Conservation (phyloP, 2,113 vertebrate species). For the Amphiprion ocellaris region DNA sequence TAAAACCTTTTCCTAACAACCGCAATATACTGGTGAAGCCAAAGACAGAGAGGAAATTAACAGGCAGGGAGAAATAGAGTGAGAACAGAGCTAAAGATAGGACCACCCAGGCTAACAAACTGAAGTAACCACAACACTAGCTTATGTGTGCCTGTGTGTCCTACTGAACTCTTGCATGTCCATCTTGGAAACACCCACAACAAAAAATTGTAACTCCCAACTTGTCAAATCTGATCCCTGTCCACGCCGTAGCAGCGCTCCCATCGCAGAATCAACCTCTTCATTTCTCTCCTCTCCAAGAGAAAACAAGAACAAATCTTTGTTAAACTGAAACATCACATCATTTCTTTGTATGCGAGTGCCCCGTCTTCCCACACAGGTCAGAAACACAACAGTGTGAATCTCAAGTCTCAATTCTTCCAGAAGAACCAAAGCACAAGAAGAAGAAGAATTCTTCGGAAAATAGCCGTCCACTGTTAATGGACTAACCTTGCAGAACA, state of each 20-base stretch:
- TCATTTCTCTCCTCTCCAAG: constrained; percentile 58
- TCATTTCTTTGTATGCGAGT: constrained; percentile 60
- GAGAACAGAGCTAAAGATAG: constrained; percentile 49
- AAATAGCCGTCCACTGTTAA: constrained; percentile 30
- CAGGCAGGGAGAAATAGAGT: constrained; percentile 22
- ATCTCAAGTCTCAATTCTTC: constrained; percentile 59
- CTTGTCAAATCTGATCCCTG: constrained; percentile 35
- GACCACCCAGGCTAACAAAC: constrained; percentile 63
- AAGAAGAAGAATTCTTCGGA: constrained; percentile 26
- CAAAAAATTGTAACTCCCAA: constrained; percentile 42
- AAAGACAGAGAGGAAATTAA: constrained; percentile 35
- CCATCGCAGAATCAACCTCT: constrained; percentile 57
- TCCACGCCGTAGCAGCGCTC: constrained; percentile 43
- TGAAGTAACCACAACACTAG: constrained; percentile 32
- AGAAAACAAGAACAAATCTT: constrained; percentile 74
- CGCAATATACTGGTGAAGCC: background rate
- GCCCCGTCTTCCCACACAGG: constrained; percentile 77
- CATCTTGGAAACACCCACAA: constrained; percentile 45
- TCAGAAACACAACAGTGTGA: constrained; percentile 66
- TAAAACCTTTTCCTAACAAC: background rate
- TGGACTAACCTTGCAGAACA: background rate
- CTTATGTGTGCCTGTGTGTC: constrained; percentile 34
- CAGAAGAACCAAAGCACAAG: constrained; percentile 44
- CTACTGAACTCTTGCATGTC: constrained; percentile 29
- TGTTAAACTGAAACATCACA: constrained; percentile 68